phyloP scores from a whole-genome alignment of 2,888 invertebrate species.

The Oscheius sp. region DNA sequence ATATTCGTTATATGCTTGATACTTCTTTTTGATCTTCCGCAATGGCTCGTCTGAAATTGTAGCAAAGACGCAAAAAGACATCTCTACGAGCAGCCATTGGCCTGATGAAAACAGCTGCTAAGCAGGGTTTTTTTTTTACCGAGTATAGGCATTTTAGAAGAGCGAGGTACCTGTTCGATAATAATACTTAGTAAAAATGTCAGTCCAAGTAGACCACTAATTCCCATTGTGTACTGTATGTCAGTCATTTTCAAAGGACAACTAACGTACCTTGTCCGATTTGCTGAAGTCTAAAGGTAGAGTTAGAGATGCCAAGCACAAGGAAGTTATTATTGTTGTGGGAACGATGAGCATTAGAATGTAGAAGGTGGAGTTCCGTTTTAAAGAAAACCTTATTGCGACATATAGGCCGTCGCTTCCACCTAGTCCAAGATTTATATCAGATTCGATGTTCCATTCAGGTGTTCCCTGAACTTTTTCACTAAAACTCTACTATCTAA shows the following conservation, averaged over 20 bases:
- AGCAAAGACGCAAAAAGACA: slow-evolving; percentile 19
- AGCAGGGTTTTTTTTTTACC: neutral
- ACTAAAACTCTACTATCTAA: too few species aligned
- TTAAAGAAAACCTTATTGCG: neutral
- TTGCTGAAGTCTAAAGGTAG: neutral
- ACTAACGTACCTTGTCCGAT: neutral
- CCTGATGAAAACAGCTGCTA: neutral
- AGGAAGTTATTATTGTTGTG: neutral
- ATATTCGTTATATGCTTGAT: neutral
- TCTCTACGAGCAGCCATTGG: slow-evolving; percentile 19
- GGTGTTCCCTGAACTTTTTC: slow-evolving; percentile 2
- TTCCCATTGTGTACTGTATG: neutral
- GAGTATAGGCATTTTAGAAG: slow-evolving; percentile 2
- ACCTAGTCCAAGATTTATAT: neutral
- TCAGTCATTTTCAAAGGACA: neutral
- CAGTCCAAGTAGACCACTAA: neutral
- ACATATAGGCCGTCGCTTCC: neutral
- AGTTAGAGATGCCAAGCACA: neutral
- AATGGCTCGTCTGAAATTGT: slow-evolving; percentile 13
- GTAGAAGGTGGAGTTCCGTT: neutral
- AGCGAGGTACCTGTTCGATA: neutral
- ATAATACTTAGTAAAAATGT: neutral
- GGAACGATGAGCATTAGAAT: neutral
- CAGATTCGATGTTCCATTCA: slow-evolving; percentile 11
- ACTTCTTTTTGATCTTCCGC: neutral